Percentiles rank a stretch among this genome's conserved stretches.
These are phyloP conservation scores for Harpagoxenus sublaevis DNA, from an alignment of 2,888 invertebrate genomes.

Conservation along the genomic window DNA sequence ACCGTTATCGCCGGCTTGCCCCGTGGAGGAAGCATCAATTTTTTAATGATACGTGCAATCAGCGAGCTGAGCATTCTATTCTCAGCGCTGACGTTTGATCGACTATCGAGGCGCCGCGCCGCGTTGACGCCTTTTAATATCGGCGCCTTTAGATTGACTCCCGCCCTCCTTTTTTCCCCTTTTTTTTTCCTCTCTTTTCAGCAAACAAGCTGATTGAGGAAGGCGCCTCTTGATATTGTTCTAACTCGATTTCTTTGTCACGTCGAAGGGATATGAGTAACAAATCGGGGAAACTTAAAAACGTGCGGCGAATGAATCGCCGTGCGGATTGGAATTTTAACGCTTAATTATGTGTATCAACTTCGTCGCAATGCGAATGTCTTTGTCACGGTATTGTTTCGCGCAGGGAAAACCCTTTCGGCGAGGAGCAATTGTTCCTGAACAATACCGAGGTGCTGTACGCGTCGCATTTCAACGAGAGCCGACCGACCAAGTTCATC, in stretches of 20 bases:
- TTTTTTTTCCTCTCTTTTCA: not conserved
- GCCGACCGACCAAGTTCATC: constrained; percentile 81
- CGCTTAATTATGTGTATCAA: not conserved
- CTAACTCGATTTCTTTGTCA: not conserved
- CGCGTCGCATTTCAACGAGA: constrained; percentile 82
- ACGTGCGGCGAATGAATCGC: not conserved
- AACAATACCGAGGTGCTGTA: constrained; percentile 82
- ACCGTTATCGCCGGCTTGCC: constrained; percentile 40
- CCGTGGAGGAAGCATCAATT: constrained; percentile 72
- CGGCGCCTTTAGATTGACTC: constrained; percentile 67
- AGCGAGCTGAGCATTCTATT: constrained; percentile 78
- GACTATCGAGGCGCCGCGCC: constrained; percentile 49
- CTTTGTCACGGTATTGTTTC: not conserved
- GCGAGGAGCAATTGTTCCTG: constrained; percentile 79
- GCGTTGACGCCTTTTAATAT: constrained; percentile 75
- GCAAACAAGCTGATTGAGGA: not conserved
- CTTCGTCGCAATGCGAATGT: not conserved
- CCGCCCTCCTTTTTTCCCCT: constrained; percentile 9
- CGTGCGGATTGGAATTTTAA: not conserved
- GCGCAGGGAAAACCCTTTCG: constrained; percentile 81
- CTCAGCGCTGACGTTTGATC: constrained; percentile 82
- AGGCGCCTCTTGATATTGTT: constrained; percentile 6
- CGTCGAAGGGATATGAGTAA: not conserved
- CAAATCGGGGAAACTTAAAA: not conserved
- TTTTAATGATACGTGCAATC: constrained; percentile 76